Percentiles rank a stretch among this genome's conserved stretches.
Evolutionary conservation across 2,888 invertebrate genomes (phyloP).

Genomic region (Listrodromus nycthemerus): DNA sequence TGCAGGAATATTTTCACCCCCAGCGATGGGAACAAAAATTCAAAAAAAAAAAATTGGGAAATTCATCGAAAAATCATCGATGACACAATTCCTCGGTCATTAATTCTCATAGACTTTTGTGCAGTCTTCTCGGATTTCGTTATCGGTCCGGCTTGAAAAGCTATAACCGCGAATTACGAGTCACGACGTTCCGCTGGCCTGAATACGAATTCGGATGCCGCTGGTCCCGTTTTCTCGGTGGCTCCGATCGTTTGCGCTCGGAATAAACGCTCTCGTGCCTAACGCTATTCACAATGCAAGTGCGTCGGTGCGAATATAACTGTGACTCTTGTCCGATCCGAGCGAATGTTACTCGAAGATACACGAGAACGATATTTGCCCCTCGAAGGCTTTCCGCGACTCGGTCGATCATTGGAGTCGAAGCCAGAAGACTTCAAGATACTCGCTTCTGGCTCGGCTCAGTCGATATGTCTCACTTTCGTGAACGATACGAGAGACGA

Average conservation of each 20-base stretch:
- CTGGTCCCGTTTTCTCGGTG: conserved; percentile 56
- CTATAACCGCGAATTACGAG: conserved; percentile 62
- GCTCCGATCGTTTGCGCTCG: conserved; percentile 56
- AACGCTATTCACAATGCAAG: conserved; percentile 59
- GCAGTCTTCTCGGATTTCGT: conserved; percentile 58
- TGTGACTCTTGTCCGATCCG: conserved; percentile 1
- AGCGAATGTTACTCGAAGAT: neutral
- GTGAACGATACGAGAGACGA: conserved; percentile 1
- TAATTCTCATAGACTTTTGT: neutral
- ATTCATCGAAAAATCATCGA: conserved; percentile 14
- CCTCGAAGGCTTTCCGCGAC: too few relatives aligned
- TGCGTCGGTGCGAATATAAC: conserved; percentile 32
- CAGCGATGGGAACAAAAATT: neutral
- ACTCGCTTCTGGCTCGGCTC: too few relatives aligned
- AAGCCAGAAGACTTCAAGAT: too few relatives aligned
- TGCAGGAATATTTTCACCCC: too few relatives aligned
- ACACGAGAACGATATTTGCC: neutral
- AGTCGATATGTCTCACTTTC: neutral
- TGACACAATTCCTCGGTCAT: conserved; percentile 14
- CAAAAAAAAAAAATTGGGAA: neutral
- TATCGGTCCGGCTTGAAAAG: conserved; percentile 38
- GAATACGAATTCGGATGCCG: conserved; percentile 66
- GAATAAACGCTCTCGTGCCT: conserved; percentile 60
- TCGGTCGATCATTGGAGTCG: neutral
- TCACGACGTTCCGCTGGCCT: conserved; percentile 64